Evolutionary conservation across 2,888 invertebrate genomes (phyloP), one percentile per base, ranked within the genome.

Genomic region (Adelphocoris suturalis): DNA sequence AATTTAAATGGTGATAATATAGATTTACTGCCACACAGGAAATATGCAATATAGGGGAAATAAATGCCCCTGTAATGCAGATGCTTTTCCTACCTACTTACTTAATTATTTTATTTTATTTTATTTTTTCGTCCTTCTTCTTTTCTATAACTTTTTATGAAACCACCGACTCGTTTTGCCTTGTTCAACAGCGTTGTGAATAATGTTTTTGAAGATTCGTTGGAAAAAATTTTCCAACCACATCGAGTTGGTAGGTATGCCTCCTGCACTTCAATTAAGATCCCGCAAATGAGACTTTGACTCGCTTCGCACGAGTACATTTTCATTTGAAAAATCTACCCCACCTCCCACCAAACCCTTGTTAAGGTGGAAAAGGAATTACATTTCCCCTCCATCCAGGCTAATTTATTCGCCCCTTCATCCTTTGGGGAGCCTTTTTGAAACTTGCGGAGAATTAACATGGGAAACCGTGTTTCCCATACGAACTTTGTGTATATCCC

Each of bases 391-490:
- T 5, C 57, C 57, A 11, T 12, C n/a, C 5, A 16, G 16, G 16
- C 57, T 57, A 57, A 57, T 57, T 57, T 57, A 57, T 57, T 57
- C 57, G n/a, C 57, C 57, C 57, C 57, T 57, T n/a, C 57, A n/a
- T 5, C n/a, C 37, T 57, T 57, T 57, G 57, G 55, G 19, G 57
- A 37, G 16, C 57, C 57, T 57, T 57, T 57, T 57, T 57, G 57
- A 57, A 57, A 57, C 57, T 57, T n/a, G 57, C 16, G 19, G 57
- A 57, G n/a, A 57, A 57, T 57, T 57, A 57, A 14, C 57, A 57
- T 57, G 57, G n/a, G n/a, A 57, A 16, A 57, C 37, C 57, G 57
- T 57, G 57, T 57, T 57, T 57, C n/a, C 16, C 57, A 57, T 57
- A 57, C 57, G 57, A 57, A 57, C 57, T 57, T n/a, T 57, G 37